Percentiles rank a stretch among this genome's conserved stretches.
Conservation (phyloP, 2,888 invertebrate species). For the Sepioteuthis lessoniana region DNA sequence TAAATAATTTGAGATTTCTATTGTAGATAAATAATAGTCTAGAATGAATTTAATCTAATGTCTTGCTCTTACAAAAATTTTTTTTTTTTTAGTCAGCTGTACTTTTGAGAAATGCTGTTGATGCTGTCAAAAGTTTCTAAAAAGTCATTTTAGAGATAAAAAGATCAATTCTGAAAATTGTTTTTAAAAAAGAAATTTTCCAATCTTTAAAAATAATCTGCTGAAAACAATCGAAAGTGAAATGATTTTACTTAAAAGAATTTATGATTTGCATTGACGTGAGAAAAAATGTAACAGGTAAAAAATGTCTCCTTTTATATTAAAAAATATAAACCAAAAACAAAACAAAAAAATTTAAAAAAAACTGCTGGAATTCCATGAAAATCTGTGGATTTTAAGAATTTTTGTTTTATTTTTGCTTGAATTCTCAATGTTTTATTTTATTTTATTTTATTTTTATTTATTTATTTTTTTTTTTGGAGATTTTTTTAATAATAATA, state of each 20-base stretch:
- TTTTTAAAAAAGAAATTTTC: not conserved
- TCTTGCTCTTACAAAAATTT: too few relatives aligned
- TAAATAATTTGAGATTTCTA: too few relatives aligned
- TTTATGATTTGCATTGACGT: not conserved
- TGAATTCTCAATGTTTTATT: too few relatives aligned
- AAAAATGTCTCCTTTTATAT: not conserved
- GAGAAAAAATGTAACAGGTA: not conserved
- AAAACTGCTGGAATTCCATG: not conserved
- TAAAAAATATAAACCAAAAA: not conserved
- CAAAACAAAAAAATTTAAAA: not conserved
- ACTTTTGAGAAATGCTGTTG: not conserved
- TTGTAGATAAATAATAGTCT: too few relatives aligned
- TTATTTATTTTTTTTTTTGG: too few relatives aligned
- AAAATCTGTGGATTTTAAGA: too few relatives aligned
- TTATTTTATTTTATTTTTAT: too few relatives aligned
- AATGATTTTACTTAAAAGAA: not conserved
- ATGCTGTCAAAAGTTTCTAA: not conserved
- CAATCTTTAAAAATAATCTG: not conserved
- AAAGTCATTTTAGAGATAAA: too few relatives aligned
- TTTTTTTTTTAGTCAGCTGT: not conserved
- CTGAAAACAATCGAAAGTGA: conserved; percentile 6
- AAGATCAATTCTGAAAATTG: too few relatives aligned
- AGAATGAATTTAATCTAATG: too few relatives aligned
- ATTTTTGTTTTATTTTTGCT: too few relatives aligned
- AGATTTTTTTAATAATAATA: too few relatives aligned